Evolutionary conservation across 2,113 vertebrate genomes (phyloP).

Genomic region (Miniopterus natalensis): DNA sequence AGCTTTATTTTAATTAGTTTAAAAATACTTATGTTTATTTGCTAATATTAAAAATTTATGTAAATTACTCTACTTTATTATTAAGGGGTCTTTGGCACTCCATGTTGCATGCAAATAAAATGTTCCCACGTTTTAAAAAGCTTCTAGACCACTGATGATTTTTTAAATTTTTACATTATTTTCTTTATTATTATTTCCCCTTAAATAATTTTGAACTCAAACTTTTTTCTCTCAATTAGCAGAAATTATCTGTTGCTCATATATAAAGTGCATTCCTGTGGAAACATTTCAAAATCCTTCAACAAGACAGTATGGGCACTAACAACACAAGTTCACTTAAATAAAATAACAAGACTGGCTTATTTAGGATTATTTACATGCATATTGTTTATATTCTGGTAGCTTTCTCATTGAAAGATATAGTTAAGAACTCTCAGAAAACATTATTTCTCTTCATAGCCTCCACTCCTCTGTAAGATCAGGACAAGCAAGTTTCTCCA

Average conservation of each 20-base stretch:
- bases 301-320: background rate
- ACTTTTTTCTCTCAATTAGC: background rate
- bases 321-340: background rate
- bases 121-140: background rate
- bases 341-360: background rate
- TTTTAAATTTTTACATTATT: background rate
- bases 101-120: background rate
- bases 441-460: background rate
- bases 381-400: background rate
- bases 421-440: background rate
- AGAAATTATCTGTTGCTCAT: background rate
- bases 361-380: background rate
- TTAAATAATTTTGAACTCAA: background rate
- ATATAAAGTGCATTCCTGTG: background rate
- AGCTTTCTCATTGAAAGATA: background rate
- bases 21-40: background rate
- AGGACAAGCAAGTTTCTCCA: background rate
- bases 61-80: background rate
- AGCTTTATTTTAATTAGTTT: background rate
- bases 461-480: background rate
- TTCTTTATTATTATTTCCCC: background rate
- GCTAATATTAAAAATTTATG: background rate
- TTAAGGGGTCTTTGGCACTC: background rate
- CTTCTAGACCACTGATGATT: background rate
- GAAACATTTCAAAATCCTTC: background rate